phyloP scores from a whole-genome alignment of 2,113 vertebrate species.

The Morone saxatilis region DNA sequence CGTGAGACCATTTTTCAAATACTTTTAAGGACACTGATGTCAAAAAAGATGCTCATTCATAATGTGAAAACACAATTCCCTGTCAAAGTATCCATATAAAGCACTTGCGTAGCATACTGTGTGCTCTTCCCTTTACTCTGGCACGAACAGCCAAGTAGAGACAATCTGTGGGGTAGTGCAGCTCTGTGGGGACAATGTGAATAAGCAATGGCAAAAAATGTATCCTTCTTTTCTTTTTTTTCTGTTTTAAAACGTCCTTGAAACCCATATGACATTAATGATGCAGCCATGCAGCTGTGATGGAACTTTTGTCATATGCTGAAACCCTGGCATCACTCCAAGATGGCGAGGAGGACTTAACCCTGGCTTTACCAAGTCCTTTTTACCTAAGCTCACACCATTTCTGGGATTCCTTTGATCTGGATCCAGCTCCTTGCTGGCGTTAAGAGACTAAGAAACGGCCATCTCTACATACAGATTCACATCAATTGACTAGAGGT shows the following conservation, averaged over 20 bases:
- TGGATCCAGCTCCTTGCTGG: conserved; percentile 38
- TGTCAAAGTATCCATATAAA: conserved; percentile 81
- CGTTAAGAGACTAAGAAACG: conserved; percentile 36
- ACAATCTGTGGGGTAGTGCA: conserved; percentile 67
- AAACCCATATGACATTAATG: conserved; percentile 47
- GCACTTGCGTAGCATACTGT: conserved; percentile 79
- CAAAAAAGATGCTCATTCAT: conserved; percentile 71
- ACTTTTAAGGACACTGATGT: conserved; percentile 78
- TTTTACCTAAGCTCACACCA: conserved; percentile 22
- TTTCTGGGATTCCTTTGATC: conserved; percentile 49
- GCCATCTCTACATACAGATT: conserved; percentile 28
- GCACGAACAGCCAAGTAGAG: conserved; percentile 64
- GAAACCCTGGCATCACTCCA: conserved; percentile 44
- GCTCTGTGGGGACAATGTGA: conserved; percentile 54
- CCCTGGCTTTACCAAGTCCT: conserved; percentile 51
- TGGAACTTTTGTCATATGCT: conserved; percentile 41
- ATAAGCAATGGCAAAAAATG: conserved; percentile 41
- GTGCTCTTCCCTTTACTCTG: conserved; percentile 80
- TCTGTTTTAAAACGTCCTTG: conserved; percentile 19
- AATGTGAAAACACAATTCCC: conserved; percentile 78
- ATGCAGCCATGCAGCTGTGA: conserved; percentile 43
- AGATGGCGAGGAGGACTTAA: conserved; percentile 37
- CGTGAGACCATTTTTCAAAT: conserved; percentile 63
- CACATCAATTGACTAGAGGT: conserved; percentile 41
- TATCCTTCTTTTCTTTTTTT: neutral